Evolutionary conservation across 2,113 vertebrate genomes (phyloP), one percentile per base, ranked within the genome.

Genomic region (Pygoscelis antarcticus): DNA sequence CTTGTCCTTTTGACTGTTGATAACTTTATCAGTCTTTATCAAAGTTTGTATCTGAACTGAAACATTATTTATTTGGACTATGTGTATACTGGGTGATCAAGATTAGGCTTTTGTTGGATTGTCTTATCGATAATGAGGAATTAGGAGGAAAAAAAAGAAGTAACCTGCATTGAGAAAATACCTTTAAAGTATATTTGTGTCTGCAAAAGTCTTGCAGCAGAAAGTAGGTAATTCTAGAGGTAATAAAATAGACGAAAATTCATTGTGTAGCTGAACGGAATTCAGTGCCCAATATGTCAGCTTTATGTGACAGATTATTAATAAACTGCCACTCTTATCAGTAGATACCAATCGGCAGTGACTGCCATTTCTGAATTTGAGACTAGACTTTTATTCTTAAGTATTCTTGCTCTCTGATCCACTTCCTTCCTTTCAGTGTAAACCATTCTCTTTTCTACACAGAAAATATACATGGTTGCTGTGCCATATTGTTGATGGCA

Each of bases 281-380:
- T 96, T 96, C 87, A 86, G 52, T 23, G 87, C 36, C 36, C 40
- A 84, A 25, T 94, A 82, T 79, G 89, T 96, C 97, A 97, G 58
- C 66, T 95, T 97, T 96, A 96, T 81, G 92, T 40, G 71, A 97
- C 80, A 97, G 65, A 89, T 96, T 97, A 96, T 98, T 98, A 98
- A 98, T 97, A 98, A 95, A 93, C 87, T 97, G 95, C 58, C 95
- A 95, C 58, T 93, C 60, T 96, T 79, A 97, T 97, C 80, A 78
- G 66, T 52, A 91, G 88, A 97, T 96, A 89, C 25, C 30, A 94
- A 90, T 88, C 46, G 16, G 10, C 58, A 65, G 65, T 94, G 69
- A 95, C 27, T 83, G 47, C 29, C 36, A 71, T 84, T 95, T 96
- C 90, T 92, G 47, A 97, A 97, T 90, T 88, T 94, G 66, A 95